phyloP scores from a whole-genome alignment of 2,797 vertebrate genomes.

The Sparidentex hasta region DNA sequence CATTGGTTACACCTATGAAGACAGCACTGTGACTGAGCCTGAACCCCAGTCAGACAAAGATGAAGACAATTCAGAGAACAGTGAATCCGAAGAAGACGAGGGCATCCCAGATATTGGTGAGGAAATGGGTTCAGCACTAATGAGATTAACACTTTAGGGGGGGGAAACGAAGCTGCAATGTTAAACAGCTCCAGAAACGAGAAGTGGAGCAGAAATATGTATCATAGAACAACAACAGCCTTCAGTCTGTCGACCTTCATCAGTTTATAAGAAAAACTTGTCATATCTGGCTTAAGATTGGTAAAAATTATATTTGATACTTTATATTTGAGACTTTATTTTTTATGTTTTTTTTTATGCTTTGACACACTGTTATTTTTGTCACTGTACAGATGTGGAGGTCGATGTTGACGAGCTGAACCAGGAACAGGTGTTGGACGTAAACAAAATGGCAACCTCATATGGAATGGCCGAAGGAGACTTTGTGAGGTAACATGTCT shows the following conservation, averaged over 20 bases:
- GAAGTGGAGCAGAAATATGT: background rate
- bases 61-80: constrained; percentile 92
- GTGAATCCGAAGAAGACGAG: constrained; percentile 95
- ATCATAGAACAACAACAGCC: background rate
- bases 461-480: constrained; percentile 97
- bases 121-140: constrained; percentile 30
- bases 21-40: constrained; percentile 92
- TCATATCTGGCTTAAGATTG: background rate
- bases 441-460: constrained; percentile 95
- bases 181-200: background rate
- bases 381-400: constrained; percentile 89
- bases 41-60: constrained; percentile 89
- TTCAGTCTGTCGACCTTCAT: background rate
- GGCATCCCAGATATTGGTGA: constrained; percentile 97
- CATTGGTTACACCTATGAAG: constrained; percentile 97
- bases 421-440: constrained; percentile 92
- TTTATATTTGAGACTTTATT: too few species aligned
- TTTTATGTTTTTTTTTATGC: too few species aligned
- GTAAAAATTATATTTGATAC: background rate
- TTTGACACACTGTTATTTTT: background rate
- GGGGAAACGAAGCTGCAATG: background rate
- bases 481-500: constrained; percentile 89
- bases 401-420: constrained; percentile 96
- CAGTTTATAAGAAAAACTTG: background rate
- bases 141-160: background rate